Conservation (phyloP, 2,113 vertebrate species). For the Psilopogon haemacephalus region DNA sequence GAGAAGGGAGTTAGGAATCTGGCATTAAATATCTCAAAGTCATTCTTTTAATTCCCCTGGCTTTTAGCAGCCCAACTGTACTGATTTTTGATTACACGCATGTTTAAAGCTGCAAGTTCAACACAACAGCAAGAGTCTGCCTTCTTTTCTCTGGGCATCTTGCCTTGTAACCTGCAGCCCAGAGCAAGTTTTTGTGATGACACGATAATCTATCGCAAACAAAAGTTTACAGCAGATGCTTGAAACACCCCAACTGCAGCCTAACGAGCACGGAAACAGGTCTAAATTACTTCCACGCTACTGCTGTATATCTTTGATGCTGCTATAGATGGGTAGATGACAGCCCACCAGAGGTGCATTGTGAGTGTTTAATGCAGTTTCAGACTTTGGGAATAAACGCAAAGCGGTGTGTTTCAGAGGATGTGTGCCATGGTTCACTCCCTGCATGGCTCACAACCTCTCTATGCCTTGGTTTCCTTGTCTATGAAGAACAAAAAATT, state of each 20-base stretch:
- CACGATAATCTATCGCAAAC: conserved; percentile 32
- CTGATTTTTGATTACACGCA: neutral
- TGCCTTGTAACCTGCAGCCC: conserved; percentile 34
- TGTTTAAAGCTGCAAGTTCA: conserved; percentile 13
- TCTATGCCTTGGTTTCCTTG: rapidly evolving
- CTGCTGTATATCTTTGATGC: conserved; percentile 16
- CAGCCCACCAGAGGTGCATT: neutral
- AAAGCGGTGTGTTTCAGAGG: neutral
- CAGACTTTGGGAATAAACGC: neutral
- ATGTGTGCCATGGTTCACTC: neutral
- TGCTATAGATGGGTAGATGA: neutral
- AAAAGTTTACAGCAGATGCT: conserved; percentile 53
- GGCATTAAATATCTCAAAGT: conserved; percentile 1
- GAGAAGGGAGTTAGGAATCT: conserved; percentile 17
- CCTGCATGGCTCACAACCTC: neutral
- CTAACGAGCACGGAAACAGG: neutral
- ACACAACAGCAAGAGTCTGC: neutral
- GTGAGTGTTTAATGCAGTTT: neutral
- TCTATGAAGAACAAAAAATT: neutral
- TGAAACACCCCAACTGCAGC: neutral
- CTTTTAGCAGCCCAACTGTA: neutral
- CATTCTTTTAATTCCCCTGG: neutral
- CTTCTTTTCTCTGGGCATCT: neutral
- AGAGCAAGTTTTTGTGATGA: conserved; percentile 14
- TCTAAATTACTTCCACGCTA: conserved; percentile 42